Evolutionary conservation across 2,113 vertebrate species (phyloP).

Genomic region (Sula dactylatra): DNA sequence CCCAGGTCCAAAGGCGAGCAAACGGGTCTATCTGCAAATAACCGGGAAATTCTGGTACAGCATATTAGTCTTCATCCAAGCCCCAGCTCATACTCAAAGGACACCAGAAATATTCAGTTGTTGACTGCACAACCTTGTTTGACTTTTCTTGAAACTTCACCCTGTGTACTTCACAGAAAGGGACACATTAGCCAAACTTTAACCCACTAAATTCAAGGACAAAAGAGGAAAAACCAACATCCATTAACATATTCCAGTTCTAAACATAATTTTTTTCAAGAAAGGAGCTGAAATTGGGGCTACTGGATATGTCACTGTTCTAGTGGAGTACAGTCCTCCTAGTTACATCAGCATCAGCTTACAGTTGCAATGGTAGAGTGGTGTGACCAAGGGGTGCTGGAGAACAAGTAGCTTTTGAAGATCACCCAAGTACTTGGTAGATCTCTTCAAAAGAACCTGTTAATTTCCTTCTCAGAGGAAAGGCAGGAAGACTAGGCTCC

Average conservation of each 20-base stretch:
- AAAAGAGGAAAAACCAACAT: not conserved
- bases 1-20: not conserved
- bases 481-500: not conserved
- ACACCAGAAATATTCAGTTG: not conserved
- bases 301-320: not conserved
- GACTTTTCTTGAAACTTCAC: not conserved
- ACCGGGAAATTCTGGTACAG: not conserved
- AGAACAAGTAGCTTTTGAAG: not conserved
- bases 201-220: not conserved
- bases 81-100: not conserved
- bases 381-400: fast-evolving
- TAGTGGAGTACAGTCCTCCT: not conserved
- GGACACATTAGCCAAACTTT: not conserved
- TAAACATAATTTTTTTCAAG: fast-evolving
- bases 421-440: not conserved
- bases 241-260: not conserved
- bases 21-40: not conserved
- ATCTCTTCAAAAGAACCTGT: not conserved
- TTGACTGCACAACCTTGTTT: not conserved
- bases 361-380: not conserved
- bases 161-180: not conserved
- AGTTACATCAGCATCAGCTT: too few relatives aligned
- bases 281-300: not conserved
- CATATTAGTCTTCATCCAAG: not conserved
- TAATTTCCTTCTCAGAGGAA: not conserved